phyloP scores from a whole-genome alignment of 2,113 vertebrate species.

The Cricetomys ansorgei region DNA sequence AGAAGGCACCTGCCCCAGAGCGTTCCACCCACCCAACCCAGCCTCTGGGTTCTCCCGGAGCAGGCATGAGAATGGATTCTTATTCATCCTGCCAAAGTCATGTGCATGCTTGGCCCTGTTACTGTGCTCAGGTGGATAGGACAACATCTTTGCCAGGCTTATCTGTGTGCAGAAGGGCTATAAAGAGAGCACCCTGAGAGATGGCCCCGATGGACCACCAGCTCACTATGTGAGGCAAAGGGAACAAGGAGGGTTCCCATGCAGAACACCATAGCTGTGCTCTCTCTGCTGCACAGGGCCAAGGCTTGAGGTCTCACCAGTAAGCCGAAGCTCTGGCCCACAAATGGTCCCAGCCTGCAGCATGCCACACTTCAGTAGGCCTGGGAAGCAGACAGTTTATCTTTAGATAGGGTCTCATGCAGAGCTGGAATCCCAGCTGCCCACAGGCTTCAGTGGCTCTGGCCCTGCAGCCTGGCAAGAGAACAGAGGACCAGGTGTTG shows the following conservation, averaged over 20 bases:
- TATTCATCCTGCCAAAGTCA: background rate
- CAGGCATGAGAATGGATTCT: background rate
- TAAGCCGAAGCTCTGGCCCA: background rate
- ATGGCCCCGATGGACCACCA: background rate
- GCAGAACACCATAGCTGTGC: background rate
- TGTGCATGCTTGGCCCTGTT: background rate
- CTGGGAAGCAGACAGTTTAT: background rate
- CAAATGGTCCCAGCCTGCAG: background rate
- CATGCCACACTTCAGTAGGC: background rate
- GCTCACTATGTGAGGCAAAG: background rate
- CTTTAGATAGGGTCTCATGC: background rate
- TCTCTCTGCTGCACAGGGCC: background rate
- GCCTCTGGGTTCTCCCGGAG: background rate
- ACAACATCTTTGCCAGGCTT: background rate
- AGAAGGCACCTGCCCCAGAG: background rate
- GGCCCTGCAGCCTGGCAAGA: background rate
- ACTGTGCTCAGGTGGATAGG: background rate
- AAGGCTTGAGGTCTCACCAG: background rate
- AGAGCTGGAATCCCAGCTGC: background rate
- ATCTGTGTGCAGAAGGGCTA: background rate
- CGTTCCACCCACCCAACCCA: background rate
- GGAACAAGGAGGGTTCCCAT: background rate
- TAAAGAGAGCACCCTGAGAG: background rate
- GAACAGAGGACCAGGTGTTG: no score
- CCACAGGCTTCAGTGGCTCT: background rate